Base-by-base conservation (phyloP, 2,888 invertebrate species). In the Acleris literana region DNA sequence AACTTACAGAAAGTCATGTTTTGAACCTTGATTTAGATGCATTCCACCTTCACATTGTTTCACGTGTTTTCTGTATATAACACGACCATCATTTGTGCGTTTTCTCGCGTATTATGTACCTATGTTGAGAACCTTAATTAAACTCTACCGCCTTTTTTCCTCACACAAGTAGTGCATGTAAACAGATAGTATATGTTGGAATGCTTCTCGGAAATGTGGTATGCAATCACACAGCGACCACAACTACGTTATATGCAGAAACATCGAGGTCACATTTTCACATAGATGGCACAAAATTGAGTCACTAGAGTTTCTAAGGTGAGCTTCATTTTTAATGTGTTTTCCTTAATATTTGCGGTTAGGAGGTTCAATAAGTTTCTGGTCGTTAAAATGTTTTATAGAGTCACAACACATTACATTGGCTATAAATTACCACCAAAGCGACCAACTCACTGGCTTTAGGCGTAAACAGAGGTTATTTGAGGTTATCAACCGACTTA, bases 401-500 rank as follows among this genome's bases (percentile, higher is more conserved):
- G 46, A 18, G 46, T 1, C 33, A 20, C 13, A 13, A 39, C 39
- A 39, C 39, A 39, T 39, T 39, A 39, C 5, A 11, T 33, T 17
- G 13, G 17, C 17, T 20, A 49, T 25, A 25, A 5, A 49, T 49
- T 51, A 51, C 17, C 13, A 46, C 54, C 44, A 29, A 44, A 25
- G 48, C 20, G n/a, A 43, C 16, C 20, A 54, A 49, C 18, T 56
- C 33, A 29, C 61, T 68, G 51, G 62, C 54, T 60, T 68, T 63
- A 58, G 67, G 68, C 53, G 54, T 71, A 59, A 64, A 59, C 25
- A 46, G 65, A 64, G 73, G 74, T 73, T 70, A 70, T 33, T 59
- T 49, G 67, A 65, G 73, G 74, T 74, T 74, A 74, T 74, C 74
- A 33, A 49, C n/a, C 18, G 53, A 46, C 46, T 58, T 54, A 55